Conservation (phyloP, 1,140 invertebrate species). For the Metaphire vulgaris region DNA sequence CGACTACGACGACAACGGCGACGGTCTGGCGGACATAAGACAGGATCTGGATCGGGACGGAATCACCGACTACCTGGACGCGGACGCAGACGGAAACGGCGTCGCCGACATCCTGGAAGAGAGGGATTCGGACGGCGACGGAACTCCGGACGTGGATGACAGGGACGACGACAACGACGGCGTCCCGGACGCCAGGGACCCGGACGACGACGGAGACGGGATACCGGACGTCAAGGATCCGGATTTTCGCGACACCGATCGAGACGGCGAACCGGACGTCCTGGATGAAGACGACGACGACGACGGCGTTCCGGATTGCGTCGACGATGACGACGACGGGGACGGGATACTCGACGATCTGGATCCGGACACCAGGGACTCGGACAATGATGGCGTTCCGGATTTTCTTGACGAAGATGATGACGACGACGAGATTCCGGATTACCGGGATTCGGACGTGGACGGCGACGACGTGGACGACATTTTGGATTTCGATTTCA, state of each 20-base stretch:
- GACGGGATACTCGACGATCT: conserved; percentile 10
- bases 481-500: too few species aligned
- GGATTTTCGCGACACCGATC: neutral
- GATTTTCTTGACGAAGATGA: conserved; percentile 15
- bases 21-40: conserved; percentile 11
- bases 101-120: neutral
- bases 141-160: neutral
- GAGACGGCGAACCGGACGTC: neutral
- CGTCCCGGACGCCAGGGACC: neutral
- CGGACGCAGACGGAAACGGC: neutral
- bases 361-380: conserved; percentile 4
- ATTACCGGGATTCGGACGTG: neutral
- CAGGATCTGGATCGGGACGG: conserved; percentile 17
- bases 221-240: conserved; percentile 1
- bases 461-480: neutral
- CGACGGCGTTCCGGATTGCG: conserved; percentile 20
- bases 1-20: conserved; percentile 16
- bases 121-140: neutral
- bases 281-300: conserved; percentile 15
- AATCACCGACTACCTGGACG: neutral
- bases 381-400: conserved; percentile 15
- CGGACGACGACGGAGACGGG: neutral
- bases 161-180: neutral
- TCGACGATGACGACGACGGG: conserved; percentile 23
- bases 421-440: conserved; percentile 15